These are phyloP conservation scores for Dusona sp. DNA, from an alignment of 2,888 invertebrate genomes.

Conservation along the genomic window DNA sequence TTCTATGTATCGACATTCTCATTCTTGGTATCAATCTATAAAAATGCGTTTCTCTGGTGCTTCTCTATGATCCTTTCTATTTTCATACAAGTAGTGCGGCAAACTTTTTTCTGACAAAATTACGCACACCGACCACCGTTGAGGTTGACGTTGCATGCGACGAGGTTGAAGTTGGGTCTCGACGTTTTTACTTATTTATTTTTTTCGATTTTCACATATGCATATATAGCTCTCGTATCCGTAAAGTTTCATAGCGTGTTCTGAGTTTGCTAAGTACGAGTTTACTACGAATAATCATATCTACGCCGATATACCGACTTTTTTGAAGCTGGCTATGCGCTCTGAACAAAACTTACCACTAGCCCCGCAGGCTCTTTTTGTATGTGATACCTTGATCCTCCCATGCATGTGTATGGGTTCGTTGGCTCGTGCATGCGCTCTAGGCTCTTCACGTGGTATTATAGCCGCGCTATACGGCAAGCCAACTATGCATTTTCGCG, in stretches of 20 bases:
- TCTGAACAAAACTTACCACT: constrained; percentile 61
- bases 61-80: constrained; percentile 10
- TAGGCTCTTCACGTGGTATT: not conserved
- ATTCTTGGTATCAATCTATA: constrained; percentile 21
- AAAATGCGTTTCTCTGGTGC: not conserved
- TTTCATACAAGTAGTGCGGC: constrained; percentile 1
- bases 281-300: constrained; percentile 71
- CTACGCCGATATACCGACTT: constrained; percentile 67
- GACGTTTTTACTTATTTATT: not conserved
- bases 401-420: constrained; percentile 22
- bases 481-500: constrained; percentile 48
- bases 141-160: constrained; percentile 47
- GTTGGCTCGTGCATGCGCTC: not conserved
- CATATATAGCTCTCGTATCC: constrained; percentile 43
- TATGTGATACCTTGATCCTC: constrained; percentile 32
- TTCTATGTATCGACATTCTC: constrained; percentile 27
- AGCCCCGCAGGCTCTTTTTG: constrained; percentile 69
- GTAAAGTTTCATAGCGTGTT: constrained; percentile 72
- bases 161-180: constrained; percentile 4
- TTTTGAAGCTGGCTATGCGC: constrained; percentile 61
- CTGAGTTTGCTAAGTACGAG: constrained; percentile 45
- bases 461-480: constrained; percentile 20
- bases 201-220: constrained; percentile 25
- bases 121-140: constrained; percentile 58
- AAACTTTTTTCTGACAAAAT: constrained; percentile 66